phyloP scores from a whole-genome alignment of 2,888 invertebrate species.

The Icerya purchasi region DNA sequence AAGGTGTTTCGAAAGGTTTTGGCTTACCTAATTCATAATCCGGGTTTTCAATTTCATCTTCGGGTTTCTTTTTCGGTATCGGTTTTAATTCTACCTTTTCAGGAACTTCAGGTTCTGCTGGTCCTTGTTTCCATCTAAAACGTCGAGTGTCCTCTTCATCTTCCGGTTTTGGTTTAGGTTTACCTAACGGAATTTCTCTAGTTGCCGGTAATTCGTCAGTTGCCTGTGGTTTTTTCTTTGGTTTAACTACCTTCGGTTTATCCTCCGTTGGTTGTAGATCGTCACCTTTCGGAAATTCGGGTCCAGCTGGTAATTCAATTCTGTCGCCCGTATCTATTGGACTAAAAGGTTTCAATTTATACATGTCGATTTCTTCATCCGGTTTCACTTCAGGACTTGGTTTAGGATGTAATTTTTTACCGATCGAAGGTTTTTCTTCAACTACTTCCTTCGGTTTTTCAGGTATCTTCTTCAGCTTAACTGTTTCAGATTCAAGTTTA shows the following conservation, averaged over 20 bases:
- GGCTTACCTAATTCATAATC: conserved; percentile 22
- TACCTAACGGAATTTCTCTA: conserved; percentile 13
- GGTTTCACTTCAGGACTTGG: conserved; percentile 18
- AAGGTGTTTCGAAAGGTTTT: conserved; percentile 20
- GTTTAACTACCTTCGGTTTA: conserved; percentile 15
- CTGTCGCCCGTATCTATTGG: conserved; percentile 19
- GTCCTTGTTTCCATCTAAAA: conserved; percentile 26
- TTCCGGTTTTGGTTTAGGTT: conserved; percentile 19
- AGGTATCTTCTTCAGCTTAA: conserved; percentile 29
- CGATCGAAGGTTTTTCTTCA: conserved; percentile 18
- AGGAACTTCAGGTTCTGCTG: conserved; percentile 24
- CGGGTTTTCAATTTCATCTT: conserved; percentile 22
- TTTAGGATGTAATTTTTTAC: conserved; percentile 18
- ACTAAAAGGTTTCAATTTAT: conserved; percentile 21
- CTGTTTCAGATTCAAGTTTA: conserved; percentile 23
- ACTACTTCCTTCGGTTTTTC: conserved; percentile 15
- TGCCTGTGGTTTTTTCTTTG: conserved; percentile 19
- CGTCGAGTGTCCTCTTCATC: conserved; percentile 23
- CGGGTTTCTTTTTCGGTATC: conserved; percentile 23
- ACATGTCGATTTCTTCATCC: conserved; percentile 13
- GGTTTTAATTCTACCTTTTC: conserved; percentile 24
- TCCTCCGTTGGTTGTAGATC: conserved; percentile 18
- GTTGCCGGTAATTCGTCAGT: conserved; percentile 19
- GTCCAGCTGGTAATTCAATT: conserved; percentile 13
- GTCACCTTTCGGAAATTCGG: conserved; percentile 14